phyloP scores from a whole-genome alignment of 1,140 invertebrate genomes.

The Drosophila albomicans region DNA sequence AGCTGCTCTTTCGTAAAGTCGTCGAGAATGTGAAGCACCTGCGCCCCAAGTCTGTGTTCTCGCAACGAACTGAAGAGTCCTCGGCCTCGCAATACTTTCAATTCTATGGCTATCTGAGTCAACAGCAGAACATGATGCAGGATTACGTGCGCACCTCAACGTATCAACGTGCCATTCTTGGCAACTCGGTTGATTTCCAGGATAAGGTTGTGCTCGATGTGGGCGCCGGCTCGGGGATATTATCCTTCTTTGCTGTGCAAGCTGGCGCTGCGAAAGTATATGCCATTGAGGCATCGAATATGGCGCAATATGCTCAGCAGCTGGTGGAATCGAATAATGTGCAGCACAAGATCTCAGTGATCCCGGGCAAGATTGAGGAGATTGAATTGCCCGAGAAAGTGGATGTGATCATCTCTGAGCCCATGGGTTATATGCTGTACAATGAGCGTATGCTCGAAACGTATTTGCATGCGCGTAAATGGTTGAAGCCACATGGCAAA shows the following conservation, averaged over 20 bases:
- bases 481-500: conserved; percentile 95
- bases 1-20: conserved; percentile 91
- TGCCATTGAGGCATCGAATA: conserved; percentile 99
- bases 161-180: conserved; percentile 98
- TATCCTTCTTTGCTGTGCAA: conserved; percentile 99
- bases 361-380: conserved; percentile 99
- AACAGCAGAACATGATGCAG: conserved; percentile 99
- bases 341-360: conserved; percentile 94
- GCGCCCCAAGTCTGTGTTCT: conserved; percentile 94
- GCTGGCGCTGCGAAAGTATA: conserved; percentile 98
- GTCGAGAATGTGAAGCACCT: conserved; percentile 92
- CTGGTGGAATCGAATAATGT: conserved; percentile 96
- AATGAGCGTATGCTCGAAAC: conserved; percentile 99
- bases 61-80: conserved; percentile 98
- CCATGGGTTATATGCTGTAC: conserved; percentile 99
- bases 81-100: conserved; percentile 99
- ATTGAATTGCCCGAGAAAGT: conserved; percentile 97
- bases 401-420: conserved; percentile 99
- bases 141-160: conserved; percentile 99
- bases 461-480: conserved; percentile 99
- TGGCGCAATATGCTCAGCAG: conserved; percentile 98
- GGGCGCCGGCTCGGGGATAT: conserved; percentile 97
- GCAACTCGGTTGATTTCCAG: conserved; percentile 96
- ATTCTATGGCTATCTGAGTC: conserved; percentile 99
- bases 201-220: conserved; percentile 98